Evolutionary conservation across 1,140 invertebrate species (phyloP), one percentile per base, ranked within the genome.

Genomic region (Cotesia glomerata): DNA sequence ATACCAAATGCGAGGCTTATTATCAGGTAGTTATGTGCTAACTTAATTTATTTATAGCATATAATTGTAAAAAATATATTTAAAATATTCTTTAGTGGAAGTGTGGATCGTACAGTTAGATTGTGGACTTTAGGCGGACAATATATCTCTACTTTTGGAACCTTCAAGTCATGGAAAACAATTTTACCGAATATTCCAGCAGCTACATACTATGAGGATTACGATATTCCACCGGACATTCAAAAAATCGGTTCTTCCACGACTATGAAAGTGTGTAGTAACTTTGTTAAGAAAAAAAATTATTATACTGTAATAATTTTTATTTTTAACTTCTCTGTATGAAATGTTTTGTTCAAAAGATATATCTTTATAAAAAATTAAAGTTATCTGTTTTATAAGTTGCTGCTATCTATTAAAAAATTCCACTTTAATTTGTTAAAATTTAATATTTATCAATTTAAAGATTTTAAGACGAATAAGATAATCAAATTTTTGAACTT

Each of bases 111-210:
- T 78, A 91, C 91, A 51, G 91, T 92, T 65, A 86, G 92, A 69
- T 84, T 93, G 75, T 94, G 92, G 92, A 90, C 89, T 13, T 81
- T 92, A 14, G 87, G 88, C 35, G 92, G 92, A 7, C 88, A 90
- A 76, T 93, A 93, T 81, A 80, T 93, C 52, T 90, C 90, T 54
- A 93, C 92, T 9, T 82, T 93, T 70, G 92, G 92, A 49, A 91
- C 91, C 35, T 90, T 89, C 71, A 85, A 89, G 76, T 85, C 89
- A 1, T 92, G 91, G 90, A 74, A 79, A 2, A 81, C 87, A 39
- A 80, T 91, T 5, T 78, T 86, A 52, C 87, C 90, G 0, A 85
- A 87, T 45, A 76, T 85, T 52, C 77, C 86, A 8, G 79, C 80
- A 5, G 72, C 80, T 2, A 79, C 81, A n/a, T 82, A 84, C 56